Conservation (phyloP, 2,113 vertebrate species). For the Turnix velox region DNA sequence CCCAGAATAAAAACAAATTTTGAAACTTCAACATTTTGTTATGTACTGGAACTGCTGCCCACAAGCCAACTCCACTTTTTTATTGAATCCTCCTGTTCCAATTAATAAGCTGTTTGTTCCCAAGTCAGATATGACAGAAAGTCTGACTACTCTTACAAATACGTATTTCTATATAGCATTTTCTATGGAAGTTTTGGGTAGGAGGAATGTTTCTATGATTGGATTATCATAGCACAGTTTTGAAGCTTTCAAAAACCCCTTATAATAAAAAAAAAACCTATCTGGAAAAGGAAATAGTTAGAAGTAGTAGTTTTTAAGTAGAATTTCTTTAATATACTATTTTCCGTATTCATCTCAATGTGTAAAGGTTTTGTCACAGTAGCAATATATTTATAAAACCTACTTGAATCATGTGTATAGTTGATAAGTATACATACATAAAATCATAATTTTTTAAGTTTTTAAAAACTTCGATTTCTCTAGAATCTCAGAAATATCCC, state of each 20-base stretch:
- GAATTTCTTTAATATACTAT: not conserved
- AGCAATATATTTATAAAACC: not conserved
- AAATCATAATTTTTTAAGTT: not conserved
- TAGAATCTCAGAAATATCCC: not conserved
- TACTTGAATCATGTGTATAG: not conserved
- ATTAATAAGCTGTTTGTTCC: conserved; percentile 14
- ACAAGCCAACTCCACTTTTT: conserved; percentile 13
- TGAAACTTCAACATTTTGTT: conserved; percentile 23
- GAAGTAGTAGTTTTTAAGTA: not conserved
- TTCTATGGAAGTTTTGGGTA: not conserved
- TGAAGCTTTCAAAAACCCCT: rapidly evolving
- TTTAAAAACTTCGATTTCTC: not conserved
- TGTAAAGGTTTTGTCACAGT: not conserved
- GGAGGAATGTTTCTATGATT: not conserved
- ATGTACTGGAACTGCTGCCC: not conserved
- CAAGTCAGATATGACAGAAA: not conserved
- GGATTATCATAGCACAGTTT: not conserved
- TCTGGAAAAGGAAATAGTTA: not conserved
- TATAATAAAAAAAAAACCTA: not conserved
- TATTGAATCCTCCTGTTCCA: conserved; percentile 45
- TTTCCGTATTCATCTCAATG: not conserved
- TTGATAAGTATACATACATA: not conserved
- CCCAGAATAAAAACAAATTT: conserved; percentile 46
- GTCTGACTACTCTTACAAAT: not conserved
- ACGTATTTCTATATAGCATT: not conserved